Percentiles rank a stretch among this genome's conserved stretches.
Conservation (phyloP, 2,888 invertebrate species). For the Eupithecia subumbrata region DNA sequence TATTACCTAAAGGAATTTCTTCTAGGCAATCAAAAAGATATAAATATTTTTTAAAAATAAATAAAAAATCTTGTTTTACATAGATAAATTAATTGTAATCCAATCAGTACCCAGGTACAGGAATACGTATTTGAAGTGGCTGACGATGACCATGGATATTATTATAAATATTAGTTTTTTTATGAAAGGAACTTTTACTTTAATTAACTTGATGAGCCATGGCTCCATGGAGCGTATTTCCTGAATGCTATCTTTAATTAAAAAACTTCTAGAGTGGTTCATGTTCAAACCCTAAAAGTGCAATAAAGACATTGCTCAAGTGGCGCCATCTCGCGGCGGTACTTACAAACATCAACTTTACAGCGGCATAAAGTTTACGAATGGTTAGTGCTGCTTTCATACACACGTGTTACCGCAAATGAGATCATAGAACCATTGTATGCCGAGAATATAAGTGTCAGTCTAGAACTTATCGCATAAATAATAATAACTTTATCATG, state of each 20-base stretch:
- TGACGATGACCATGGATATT: neutral
- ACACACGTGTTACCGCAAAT: neutral
- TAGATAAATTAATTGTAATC: too few species aligned
- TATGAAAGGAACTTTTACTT: neutral
- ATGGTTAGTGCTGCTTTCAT: slow-evolving; percentile 1
- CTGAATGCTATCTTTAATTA: slow-evolving; percentile 21
- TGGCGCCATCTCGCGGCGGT: slow-evolving; percentile 24
- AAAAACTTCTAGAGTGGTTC: slow-evolving; percentile 19
- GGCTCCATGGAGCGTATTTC: neutral
- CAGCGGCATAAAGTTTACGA: slow-evolving; percentile 23
- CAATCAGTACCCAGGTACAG: too few species aligned
- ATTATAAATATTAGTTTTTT: neutral
- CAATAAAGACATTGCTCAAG: slow-evolving; percentile 38
- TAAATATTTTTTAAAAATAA: too few species aligned
- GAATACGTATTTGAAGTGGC: neutral
- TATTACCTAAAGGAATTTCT: too few species aligned
- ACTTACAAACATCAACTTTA: slow-evolving; percentile 34
- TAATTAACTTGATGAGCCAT: neutral
- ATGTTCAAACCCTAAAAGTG: slow-evolving; percentile 29
- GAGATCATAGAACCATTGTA: neutral
- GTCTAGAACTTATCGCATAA: neutral
- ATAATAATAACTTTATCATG: neutral
- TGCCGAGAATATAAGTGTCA: neutral
- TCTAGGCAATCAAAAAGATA: too few species aligned
- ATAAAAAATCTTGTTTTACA: too few species aligned